Evolutionary conservation across 2,888 invertebrate species (phyloP), one percentile per base, ranked within the genome.

Genomic region (Ophion obscuratus): DNA sequence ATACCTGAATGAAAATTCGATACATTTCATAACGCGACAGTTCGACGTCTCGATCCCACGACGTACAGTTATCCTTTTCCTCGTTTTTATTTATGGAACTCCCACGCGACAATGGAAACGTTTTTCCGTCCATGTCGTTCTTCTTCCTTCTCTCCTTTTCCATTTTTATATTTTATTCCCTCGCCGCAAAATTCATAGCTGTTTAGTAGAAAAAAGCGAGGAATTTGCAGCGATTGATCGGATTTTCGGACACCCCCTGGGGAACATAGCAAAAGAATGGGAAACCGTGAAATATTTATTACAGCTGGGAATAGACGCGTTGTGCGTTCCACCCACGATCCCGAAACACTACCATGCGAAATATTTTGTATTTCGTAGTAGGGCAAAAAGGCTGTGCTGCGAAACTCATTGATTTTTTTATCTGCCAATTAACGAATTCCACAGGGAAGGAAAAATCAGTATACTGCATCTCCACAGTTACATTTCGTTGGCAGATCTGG

Each of bases 21-120:
- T 92, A 92, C 91, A 92, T 93, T 91, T 92, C 89, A 89, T 85
- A 89, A 90, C 87, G 88, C 92, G 92, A 92, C 93, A 91, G 80
- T 66, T 78, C 74, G 83, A 82, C 76, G 81, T 70, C 76, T 85
- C 71, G 87, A 85, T 85, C 86, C 85, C 79, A 88, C 87, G 90
- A 89, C 87, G 87, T 80, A 83, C 89, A 88, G 81, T 80, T 87
- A 85, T 70, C 87, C 83, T 71, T 66, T 88, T 88, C 88, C 89
- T 88, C 87, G 87, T 89, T 89, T 86, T 61, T 66, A 24, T 24
- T 31, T 67, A 20, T 4, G 10, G 24, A 75, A 86, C 74, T 86
- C 86, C 83, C 86, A 81, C 75, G 83, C 81, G 83, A 83, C 70
- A 66, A 78, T 77, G 62, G 68, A 70, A 88, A 88, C 85, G 86